These are phyloP conservation scores for Lethrus apterus DNA, from an alignment of 1,140 invertebrate species.

Conservation along the genomic window DNA sequence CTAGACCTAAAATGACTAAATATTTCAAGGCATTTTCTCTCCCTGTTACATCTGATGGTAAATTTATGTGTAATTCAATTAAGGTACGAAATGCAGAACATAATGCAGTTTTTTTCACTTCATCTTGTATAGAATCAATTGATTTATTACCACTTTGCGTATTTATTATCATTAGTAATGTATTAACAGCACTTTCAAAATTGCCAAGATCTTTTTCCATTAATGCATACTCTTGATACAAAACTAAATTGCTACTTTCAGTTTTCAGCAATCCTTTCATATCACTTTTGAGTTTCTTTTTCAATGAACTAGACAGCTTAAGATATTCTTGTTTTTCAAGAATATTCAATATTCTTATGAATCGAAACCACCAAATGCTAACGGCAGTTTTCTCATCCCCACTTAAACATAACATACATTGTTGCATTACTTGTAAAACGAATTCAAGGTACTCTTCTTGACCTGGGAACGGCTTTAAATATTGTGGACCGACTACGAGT, in stretches of 20 bases:
- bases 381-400: constrained; percentile 42
- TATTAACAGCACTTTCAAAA: constrained; percentile 40
- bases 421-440: constrained; percentile 39
- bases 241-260: constrained; percentile 46
- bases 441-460: constrained; percentile 52
- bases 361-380: constrained; percentile 52
- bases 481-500: constrained; percentile 50
- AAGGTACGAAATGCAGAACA: constrained; percentile 43
- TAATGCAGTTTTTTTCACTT: constrained; percentile 36
- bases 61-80: constrained; percentile 41
- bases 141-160: constrained; percentile 22
- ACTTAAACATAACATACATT: constrained; percentile 38
- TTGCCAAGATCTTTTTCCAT: constrained; percentile 50
- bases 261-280: constrained; percentile 51
- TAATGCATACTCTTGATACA: constrained; percentile 56
- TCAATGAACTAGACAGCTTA: constrained; percentile 37
- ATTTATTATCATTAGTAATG: constrained; percentile 45
- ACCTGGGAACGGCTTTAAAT: constrained; percentile 49
- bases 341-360: constrained; percentile 49
- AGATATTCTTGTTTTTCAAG: constrained; percentile 43
- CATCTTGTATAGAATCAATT: background rate
- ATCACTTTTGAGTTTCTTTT: constrained; percentile 44
- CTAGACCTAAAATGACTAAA: constrained; percentile 27
- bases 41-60: background rate
- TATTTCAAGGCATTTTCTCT: constrained; percentile 26